Percentiles rank a stretch among this genome's conserved stretches.
phyloP scores from a whole-genome alignment of 2,797 vertebrate genomes.

The Catostomus latipinnis region DNA sequence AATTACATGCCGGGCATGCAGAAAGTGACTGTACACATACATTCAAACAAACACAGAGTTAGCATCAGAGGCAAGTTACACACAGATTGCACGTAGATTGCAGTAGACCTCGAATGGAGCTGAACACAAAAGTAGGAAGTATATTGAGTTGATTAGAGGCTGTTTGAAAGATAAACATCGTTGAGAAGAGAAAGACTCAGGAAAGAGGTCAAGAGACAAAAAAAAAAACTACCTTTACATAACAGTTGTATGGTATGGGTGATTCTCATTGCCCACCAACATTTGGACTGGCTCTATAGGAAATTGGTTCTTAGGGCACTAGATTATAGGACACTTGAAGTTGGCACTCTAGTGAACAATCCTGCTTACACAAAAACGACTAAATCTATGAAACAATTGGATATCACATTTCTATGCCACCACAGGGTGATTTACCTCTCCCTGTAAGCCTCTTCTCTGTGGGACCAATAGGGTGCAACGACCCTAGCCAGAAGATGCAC shows the following conservation, averaged over 20 bases:
- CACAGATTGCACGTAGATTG: slow-evolving; percentile 12
- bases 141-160: slow-evolving; percentile 50
- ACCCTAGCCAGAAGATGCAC: slow-evolving; percentile 66
- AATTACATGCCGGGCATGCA: slow-evolving; percentile 17
- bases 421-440: slow-evolving; percentile 74
- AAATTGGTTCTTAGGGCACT: background rate
- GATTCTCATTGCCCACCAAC: background rate
- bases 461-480: slow-evolving; percentile 63
- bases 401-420: slow-evolving; percentile 40
- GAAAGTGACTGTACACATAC: slow-evolving; percentile 20
- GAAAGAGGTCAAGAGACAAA: background rate
- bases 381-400: slow-evolving; percentile 20
- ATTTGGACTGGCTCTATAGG: background rate
- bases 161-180: slow-evolving; percentile 11
- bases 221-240: background rate
- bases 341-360: background rate
- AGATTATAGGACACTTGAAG: background rate
- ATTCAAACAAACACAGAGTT: slow-evolving; percentile 27
- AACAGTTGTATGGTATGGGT: background rate
- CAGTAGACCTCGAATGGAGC: slow-evolving; percentile 54
- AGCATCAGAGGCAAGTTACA: slow-evolving; percentile 33
- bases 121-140: slow-evolving; percentile 56
- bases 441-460: slow-evolving; percentile 68
- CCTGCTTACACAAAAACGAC: background rate
- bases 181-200: slow-evolving; percentile 61